These are phyloP conservation scores for Holothuria leucospilota DNA, from an alignment of 53 echinoderm and acorn worm species.

Conservation along the genomic window DNA sequence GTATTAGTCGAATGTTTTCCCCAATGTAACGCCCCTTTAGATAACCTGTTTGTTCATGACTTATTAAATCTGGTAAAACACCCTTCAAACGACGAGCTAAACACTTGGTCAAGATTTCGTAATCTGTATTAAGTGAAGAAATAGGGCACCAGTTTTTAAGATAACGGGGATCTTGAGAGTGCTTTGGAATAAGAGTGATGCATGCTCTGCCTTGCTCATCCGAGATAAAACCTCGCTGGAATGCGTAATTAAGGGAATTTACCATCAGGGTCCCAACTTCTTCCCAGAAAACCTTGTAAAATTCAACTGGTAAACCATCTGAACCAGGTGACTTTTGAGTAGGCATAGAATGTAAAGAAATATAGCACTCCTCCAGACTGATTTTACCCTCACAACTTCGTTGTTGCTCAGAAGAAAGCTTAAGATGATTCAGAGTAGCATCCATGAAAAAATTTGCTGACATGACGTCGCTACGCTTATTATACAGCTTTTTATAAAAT, in stretches of 20 bases:
- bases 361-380: neutral
- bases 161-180: neutral
- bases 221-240: neutral
- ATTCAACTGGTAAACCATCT: neutral
- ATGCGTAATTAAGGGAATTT: neutral
- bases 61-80: neutral
- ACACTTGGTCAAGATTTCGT: neutral
- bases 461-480: neutral
- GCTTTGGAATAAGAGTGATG: conserved; percentile 25
- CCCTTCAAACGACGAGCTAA: neutral
- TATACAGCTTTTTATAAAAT: neutral
- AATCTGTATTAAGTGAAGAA: neutral
- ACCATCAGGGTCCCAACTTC: neutral
- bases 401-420: neutral
- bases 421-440: neutral
- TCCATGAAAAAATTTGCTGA: neutral
- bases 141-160: conserved; percentile 1
- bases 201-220: conserved; percentile 3
- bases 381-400: neutral
- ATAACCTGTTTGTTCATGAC: neutral
- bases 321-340: neutral
- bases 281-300: neutral
- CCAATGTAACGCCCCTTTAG: neutral
- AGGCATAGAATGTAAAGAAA: neutral
- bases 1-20: neutral